These are phyloP conservation scores for Allobates femoralis DNA, from an alignment of 2,797 vertebrate genomes.

Conservation along the genomic window DNA sequence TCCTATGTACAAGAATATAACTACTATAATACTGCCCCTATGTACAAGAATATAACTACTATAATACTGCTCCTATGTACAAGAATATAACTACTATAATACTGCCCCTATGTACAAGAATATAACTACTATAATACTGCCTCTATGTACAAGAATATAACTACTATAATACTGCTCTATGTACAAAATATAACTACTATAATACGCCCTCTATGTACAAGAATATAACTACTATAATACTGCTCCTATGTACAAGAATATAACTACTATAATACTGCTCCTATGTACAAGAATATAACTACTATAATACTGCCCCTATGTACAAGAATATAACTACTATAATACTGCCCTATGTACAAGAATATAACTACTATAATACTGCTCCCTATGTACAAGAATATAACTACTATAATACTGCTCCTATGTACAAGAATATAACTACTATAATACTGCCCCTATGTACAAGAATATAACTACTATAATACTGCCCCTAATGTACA, in stretches of 20 bases:
- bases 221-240: constrained; percentile 8
- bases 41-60: constrained; percentile 3
- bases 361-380: constrained; percentile 9
- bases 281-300: constrained; percentile 9
- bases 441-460: too few relatives aligned
- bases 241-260: background rate
- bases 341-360: constrained; percentile 9
- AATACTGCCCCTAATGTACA: too few relatives aligned
- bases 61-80: background rate
- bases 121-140: too few relatives aligned
- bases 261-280: constrained; percentile 7
- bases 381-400: background rate
- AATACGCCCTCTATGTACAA: constrained; percentile 5
- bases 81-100: background rate
- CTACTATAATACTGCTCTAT: background rate
- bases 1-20: constrained; percentile 7
- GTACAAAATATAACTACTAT: constrained; percentile 5
- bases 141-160: background rate
- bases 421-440: too few relatives aligned
- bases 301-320: constrained; percentile 13
- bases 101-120: background rate
- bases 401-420: too few relatives aligned
- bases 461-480: too few relatives aligned
- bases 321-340: constrained; percentile 20
- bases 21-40: constrained; percentile 4